phyloP scores from a whole-genome alignment of 2,888 invertebrate genomes.

The Cantharis rustica region DNA sequence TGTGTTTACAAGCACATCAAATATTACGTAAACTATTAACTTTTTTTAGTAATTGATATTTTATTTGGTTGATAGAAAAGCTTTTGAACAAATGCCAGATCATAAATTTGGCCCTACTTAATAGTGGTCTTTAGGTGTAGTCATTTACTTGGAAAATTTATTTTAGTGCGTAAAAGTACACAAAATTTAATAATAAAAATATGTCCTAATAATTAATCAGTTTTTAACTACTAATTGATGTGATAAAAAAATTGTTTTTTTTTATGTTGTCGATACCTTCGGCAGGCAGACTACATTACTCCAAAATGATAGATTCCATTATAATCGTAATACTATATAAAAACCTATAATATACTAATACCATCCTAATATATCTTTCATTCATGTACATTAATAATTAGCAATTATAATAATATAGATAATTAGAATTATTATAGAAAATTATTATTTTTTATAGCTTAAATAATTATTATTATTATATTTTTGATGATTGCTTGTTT shows the following conservation, averaged over 20 bases:
- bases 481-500: neutral
- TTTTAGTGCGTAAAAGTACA: too few species aligned
- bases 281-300: too few species aligned
- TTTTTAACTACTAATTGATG: too few species aligned
- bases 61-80: neutral
- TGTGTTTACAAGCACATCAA: neutral
- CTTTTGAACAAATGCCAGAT: neutral
- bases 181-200: too few species aligned
- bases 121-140: neutral
- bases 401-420: neutral
- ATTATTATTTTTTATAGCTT: neutral
- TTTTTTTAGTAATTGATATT: neutral
- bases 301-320: too few species aligned
- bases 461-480: neutral
- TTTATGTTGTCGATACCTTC: too few species aligned
- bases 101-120: neutral
- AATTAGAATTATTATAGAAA: neutral
- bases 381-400: neutral
- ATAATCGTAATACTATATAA: neutral
- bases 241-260: too few species aligned
- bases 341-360: neutral
- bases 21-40: neutral
- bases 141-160: neutral
- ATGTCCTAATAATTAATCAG: too few species aligned
- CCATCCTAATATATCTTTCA: neutral